Percentiles rank a stretch among this genome's conserved stretches.
phyloP scores from a whole-genome alignment of 2,797 vertebrate genomes.

The Darevskia mixta region DNA sequence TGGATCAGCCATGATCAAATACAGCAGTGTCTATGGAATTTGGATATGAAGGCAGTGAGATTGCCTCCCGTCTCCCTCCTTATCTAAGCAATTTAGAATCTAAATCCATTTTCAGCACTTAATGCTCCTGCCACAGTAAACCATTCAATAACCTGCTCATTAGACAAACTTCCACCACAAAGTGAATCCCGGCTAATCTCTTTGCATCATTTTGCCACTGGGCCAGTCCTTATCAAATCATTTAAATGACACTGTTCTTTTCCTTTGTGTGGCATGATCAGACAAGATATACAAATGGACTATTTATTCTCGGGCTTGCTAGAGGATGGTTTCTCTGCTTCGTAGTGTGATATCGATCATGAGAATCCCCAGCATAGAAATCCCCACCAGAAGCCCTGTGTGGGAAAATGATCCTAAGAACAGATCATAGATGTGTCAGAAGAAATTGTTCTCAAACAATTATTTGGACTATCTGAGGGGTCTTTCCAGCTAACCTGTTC shows the following conservation, averaged over 20 bases:
- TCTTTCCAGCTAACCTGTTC: too few relatives aligned
- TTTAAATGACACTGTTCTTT: slow-evolving; percentile 55
- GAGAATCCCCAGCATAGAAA: slow-evolving; percentile 1
- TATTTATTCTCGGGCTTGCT: slow-evolving; percentile 14
- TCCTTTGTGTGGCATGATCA: slow-evolving; percentile 22
- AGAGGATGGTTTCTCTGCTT: slow-evolving; percentile 25
- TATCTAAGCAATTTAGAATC: slow-evolving; percentile 44
- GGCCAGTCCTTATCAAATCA: slow-evolving; percentile 48
- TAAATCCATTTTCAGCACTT: slow-evolving; percentile 57
- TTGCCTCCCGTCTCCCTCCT: not conserved
- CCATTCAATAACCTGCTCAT: slow-evolving; percentile 60
- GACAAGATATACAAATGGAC: slow-evolving; percentile 21
- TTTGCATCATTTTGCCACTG: slow-evolving; percentile 50
- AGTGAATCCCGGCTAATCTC: slow-evolving; percentile 65
- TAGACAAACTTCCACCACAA: slow-evolving; percentile 60
- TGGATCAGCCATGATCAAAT: not conserved
- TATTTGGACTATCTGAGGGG: not conserved
- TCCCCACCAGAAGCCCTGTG: not conserved
- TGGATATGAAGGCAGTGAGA: slow-evolving; percentile 1
- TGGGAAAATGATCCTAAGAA: not conserved
- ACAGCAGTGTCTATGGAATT: slow-evolving; percentile 36
- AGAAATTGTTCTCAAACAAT: not conserved
- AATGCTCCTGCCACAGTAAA: slow-evolving; percentile 46
- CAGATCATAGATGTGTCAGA: slow-evolving; percentile 2
- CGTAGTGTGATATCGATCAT: not conserved